Base-by-base conservation (phyloP, 2,888 invertebrate species). In the Harpalus rufipes region DNA sequence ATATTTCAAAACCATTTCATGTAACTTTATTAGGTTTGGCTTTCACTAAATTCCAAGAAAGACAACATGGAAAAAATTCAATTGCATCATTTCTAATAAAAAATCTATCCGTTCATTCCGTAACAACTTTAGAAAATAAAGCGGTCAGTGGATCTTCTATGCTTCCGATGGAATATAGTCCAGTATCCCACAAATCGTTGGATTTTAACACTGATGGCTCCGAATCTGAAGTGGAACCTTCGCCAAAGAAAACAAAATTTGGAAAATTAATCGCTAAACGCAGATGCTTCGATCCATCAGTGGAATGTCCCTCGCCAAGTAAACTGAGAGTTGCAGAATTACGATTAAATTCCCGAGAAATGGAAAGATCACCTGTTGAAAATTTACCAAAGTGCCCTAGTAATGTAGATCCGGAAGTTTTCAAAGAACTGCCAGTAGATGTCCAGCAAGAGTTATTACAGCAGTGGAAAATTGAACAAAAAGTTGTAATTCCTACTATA, bases 21-120 rank as follows among this genome's bases (percentile, higher is more conserved):
- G 94, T 96, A 88, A 96, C 96, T 0, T 91, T 96, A 81, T 92
- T 96, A 85, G 96, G 96, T n/a, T 91, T 96, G 88, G 95, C 96
- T 18, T 96, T 96, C 89, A 95, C 96, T 0, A 96, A 96, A 90
- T 96, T 96, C 89, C 94, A 95, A 88, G 96, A 95, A 87, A 92
- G 94, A 85, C 94, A 94, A 89, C 93, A 93, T 2, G 95, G 95
- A 0, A 93, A 94, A 86, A 93, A 95, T 88, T 95, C 95, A 12
- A 95, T 96, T 87, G 94, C 95, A 6, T 95, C 95, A 86, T 96
- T 95, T 89, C 91, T 96, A 79, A 93, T 95, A 90, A 96, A 95
- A 90, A 95, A 96, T 89, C 93, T 96, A 85, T 95, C 96, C 88
- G 96, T 96, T 79, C 96, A 96, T 90, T 95, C 96, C 5, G 93